Evolutionary conservation across 2,797 vertebrate species (phyloP).

Genomic region (Gambelia wislizenii): DNA sequence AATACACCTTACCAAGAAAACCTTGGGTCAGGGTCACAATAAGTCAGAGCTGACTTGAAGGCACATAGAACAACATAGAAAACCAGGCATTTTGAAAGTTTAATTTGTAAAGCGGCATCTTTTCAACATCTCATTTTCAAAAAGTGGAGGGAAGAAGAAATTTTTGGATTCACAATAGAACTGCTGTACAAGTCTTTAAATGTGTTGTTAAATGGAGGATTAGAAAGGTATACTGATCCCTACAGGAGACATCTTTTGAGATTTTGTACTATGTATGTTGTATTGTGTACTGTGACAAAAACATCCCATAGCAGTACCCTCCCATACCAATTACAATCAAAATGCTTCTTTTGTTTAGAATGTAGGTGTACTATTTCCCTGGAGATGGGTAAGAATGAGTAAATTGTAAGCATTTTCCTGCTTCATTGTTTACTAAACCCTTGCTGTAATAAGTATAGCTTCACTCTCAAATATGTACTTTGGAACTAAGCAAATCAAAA

Average conservation of each 20-base stretch:
- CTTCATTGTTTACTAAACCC: background rate
- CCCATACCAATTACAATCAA: constrained; percentile 43
- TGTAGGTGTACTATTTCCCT: constrained; percentile 5
- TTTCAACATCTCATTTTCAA: background rate
- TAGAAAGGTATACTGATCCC: background rate
- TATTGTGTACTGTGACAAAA: constrained; percentile 19
- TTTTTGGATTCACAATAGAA: background rate
- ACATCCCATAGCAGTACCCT: background rate
- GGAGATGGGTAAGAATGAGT: background rate
- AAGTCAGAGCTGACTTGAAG: no score
- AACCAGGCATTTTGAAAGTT: background rate
- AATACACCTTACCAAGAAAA: no score
- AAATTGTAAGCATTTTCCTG: constrained; percentile 20
- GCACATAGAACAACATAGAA: no score
- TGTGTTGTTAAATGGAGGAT: background rate
- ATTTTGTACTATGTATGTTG: constrained; percentile 12
- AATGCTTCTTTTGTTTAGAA: background rate
- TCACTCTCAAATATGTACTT: background rate
- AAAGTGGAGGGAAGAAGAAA: background rate
- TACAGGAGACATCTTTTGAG: constrained; percentile 6
- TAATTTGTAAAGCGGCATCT: background rate
- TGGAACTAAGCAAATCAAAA: background rate
- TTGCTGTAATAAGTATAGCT: background rate
- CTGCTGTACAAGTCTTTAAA: background rate
- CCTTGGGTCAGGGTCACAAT: no score